Conservation (phyloP, 2,113 vertebrate species). For the Penelope pileata region DNA sequence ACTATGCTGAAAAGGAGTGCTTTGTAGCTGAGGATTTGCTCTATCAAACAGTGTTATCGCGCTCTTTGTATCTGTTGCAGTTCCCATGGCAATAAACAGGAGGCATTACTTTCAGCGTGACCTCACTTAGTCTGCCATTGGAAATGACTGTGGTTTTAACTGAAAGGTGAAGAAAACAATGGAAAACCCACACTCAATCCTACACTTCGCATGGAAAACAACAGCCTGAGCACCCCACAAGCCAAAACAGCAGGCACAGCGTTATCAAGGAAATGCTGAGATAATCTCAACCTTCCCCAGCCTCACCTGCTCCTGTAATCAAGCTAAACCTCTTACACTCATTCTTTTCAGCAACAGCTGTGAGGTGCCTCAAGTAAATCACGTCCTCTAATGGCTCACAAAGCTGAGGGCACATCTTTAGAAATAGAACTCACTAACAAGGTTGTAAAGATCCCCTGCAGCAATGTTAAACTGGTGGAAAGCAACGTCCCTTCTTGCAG, state of each 20-base stretch:
- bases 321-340: not conserved
- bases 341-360: not conserved
- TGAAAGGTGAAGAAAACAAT: not conserved
- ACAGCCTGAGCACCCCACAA: too few relatives aligned
- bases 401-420: slow-evolving; percentile 5
- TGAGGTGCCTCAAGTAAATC: not conserved
- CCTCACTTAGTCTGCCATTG: not conserved
- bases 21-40: too few relatives aligned
- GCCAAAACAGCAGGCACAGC: not conserved
- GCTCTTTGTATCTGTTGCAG: too few relatives aligned
- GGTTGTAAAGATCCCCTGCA: slow-evolving; percentile 23
- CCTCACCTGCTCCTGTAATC: not conserved
- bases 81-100: too few relatives aligned
- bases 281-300: not conserved
- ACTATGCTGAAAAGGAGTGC: too few relatives aligned
- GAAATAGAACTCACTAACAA: slow-evolving; percentile 49
- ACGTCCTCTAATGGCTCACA: not conserved
- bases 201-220: not conserved
- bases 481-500: not conserved
- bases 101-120: too few relatives aligned
- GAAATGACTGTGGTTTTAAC: not conserved
- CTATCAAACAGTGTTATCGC: too few relatives aligned
- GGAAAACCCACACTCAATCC: not conserved
- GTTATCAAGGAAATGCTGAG: not conserved
- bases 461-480: not conserved